A percentile compares a stretch with the other conserved stretches of the same genome.
Conservation (phyloP, 2,888 invertebrate species). For the Epinotia brunnichana region DNA sequence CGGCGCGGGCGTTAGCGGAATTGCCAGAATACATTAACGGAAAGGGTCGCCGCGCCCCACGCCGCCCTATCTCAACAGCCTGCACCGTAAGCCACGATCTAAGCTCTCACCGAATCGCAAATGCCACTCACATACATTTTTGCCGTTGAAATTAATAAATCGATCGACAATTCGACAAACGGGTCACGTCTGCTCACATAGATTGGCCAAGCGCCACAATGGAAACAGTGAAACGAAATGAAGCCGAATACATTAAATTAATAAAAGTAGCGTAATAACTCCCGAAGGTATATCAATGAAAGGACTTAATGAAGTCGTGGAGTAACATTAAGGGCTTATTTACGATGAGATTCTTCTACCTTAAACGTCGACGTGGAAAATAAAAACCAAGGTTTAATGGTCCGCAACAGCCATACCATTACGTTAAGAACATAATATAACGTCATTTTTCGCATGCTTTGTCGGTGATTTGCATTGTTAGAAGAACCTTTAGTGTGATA, state of each 20-base stretch:
- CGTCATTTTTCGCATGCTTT: conserved; percentile 58
- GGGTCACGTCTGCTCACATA: conserved; percentile 37
- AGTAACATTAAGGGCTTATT: conserved; percentile 67
- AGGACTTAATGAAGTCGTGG: conserved; percentile 68
- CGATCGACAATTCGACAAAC: conserved; percentile 34
- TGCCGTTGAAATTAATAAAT: conserved; percentile 35
- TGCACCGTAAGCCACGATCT: conserved; percentile 66
- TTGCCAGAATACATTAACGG: conserved; percentile 78
- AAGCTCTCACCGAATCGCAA: conserved; percentile 61
- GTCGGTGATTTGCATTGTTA: conserved; percentile 54
- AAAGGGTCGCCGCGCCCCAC: conserved; percentile 56
- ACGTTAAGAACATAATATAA: conserved; percentile 52
- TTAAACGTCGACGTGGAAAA: conserved; percentile 61
- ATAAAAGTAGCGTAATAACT: conserved; percentile 16
- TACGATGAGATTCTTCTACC: conserved; percentile 66
- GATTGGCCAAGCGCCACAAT: conserved; percentile 36
- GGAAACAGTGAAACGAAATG: conserved; percentile 7
- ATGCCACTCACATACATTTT: conserved; percentile 52
- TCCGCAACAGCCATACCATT: conserved; percentile 55
- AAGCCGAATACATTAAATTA: conserved; percentile 17
- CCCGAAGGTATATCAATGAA: conserved; percentile 44
- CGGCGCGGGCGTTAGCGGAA: conserved; percentile 62
- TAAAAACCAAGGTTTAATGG: conserved; percentile 67
- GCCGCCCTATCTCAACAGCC: conserved; percentile 74
- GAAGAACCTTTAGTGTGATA: conserved; percentile 21